Evolutionary conservation across 1,140 invertebrate species (phyloP).

Genomic region (Danaus plexippus): DNA sequence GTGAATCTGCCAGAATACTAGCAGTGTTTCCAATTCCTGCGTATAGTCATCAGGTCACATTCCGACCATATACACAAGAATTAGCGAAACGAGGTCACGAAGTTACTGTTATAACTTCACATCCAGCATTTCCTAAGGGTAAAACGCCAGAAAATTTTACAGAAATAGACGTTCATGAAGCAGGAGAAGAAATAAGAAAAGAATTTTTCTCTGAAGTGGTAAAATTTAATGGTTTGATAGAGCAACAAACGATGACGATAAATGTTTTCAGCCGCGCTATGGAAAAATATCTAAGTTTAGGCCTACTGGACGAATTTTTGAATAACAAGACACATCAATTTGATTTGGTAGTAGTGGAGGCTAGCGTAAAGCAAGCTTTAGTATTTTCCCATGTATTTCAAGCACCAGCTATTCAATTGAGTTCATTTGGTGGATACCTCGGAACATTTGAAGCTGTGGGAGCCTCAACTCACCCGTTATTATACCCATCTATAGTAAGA

Average conservation of each 20-base stretch:
- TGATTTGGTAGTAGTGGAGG: conserved; percentile 43
- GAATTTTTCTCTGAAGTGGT: conserved; percentile 38
- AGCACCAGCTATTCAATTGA: conserved; percentile 45
- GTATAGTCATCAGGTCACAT: conserved; percentile 59
- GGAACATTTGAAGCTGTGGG: conserved; percentile 34
- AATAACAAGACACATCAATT: conserved; percentile 11
- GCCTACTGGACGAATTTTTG: too few relatives aligned
- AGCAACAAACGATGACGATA: too few relatives aligned
- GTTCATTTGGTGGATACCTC: conserved; percentile 26
- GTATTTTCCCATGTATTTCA: conserved; percentile 45
- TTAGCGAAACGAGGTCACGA: conserved; percentile 24
- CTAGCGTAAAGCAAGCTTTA: conserved; percentile 18
- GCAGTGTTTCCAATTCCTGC: conserved; percentile 57
- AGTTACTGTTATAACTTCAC: conserved; percentile 23
- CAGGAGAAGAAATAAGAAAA: conserved; percentile 9
- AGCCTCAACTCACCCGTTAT: conserved; percentile 51
- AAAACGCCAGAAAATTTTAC: conserved; percentile 11
- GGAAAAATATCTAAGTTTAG: too few relatives aligned
- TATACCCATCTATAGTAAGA: conserved; percentile 49
- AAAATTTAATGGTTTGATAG: conserved; percentile 9
- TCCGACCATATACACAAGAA: conserved; percentile 37
- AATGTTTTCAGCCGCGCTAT: too few relatives aligned
- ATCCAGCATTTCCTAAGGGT: conserved; percentile 13
- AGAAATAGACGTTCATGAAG: conserved; percentile 15
- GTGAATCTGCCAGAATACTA: conserved; percentile 44